Conservation (phyloP, 2,113 vertebrate species). For the Saguinus midas region DNA sequence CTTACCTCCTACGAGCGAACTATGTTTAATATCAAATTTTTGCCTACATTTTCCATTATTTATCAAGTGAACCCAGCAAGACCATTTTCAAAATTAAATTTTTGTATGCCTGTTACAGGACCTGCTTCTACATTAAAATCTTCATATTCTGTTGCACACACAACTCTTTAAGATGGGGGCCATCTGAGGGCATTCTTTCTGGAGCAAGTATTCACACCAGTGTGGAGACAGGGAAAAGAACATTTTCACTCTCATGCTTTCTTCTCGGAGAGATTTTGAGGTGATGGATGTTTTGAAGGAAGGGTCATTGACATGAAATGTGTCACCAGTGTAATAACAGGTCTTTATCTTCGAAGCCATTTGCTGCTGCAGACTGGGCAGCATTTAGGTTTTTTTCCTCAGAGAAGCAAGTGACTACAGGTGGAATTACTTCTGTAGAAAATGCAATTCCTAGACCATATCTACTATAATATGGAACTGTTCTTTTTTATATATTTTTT, state of each 20-base stretch:
- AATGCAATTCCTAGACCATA: not conserved
- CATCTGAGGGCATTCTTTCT: not conserved
- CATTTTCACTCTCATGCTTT: not conserved
- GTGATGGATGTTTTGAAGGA: not conserved
- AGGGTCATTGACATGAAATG: not conserved
- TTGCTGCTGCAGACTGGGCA: not conserved
- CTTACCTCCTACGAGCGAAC: not conserved
- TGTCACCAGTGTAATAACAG: not conserved
- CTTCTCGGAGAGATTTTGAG: not conserved
- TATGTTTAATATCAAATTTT: not conserved
- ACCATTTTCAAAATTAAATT: not conserved
- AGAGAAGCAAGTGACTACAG: not conserved
- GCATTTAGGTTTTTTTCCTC: not conserved
- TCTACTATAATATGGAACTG: not conserved
- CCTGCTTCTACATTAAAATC: conserved; percentile 24
- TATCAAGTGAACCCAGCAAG: not conserved
- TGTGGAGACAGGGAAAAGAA: not conserved
- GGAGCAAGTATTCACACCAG: not conserved
- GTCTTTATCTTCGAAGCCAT: not conserved
- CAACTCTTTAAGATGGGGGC: not conserved
- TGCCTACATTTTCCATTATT: conserved; percentile 5
- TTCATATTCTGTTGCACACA: not conserved
- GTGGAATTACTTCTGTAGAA: conserved; percentile 11
- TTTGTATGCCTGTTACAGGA: not conserved
- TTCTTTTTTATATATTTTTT: not conserved